A percentile compares a stretch with the other conserved stretches of the same genome.
Conservation (phyloP, 2,888 invertebrate genomes). For the Nomada flava region DNA sequence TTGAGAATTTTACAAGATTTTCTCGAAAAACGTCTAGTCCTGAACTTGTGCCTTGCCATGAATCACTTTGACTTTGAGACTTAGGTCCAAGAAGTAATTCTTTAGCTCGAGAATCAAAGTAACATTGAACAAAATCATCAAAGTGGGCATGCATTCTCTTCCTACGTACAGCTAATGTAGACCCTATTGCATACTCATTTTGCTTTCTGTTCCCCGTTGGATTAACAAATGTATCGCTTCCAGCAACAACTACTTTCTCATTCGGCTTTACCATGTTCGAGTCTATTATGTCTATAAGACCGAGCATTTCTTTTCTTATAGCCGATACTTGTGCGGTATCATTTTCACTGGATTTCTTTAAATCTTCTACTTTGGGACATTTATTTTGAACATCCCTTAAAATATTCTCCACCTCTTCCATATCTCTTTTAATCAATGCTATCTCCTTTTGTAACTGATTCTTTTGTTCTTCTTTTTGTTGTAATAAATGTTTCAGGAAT, state of each 20-base stretch:
- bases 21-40: slow-evolving; percentile 92
- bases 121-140: slow-evolving; percentile 95
- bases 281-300: slow-evolving; percentile 86
- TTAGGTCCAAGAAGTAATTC: slow-evolving; percentile 88
- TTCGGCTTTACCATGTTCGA: slow-evolving; percentile 83
- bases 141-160: slow-evolving; percentile 93
- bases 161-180: slow-evolving; percentile 88
- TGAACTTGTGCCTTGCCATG: slow-evolving; percentile 78
- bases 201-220: slow-evolving; percentile 67
- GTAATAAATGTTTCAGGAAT: slow-evolving; percentile 91
- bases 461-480: slow-evolving; percentile 89
- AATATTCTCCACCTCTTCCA: slow-evolving; percentile 89
- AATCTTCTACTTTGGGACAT: slow-evolving; percentile 86
- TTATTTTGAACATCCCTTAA: slow-evolving; percentile 86
- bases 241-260: slow-evolving; percentile 60
- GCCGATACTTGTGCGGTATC: slow-evolving; percentile 85
- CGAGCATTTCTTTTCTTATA: slow-evolving; percentile 86
- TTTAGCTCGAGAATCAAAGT: slow-evolving; percentile 91
- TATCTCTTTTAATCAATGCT: slow-evolving; percentile 90
- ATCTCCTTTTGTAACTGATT: slow-evolving; percentile 90
- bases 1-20: slow-evolving; percentile 93
- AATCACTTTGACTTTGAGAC: slow-evolving; percentile 70
- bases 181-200: slow-evolving; percentile 72
- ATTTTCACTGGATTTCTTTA: slow-evolving; percentile 84
- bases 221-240: slow-evolving; percentile 68